Evolutionary conservation across 2,797 vertebrate genomes (phyloP), one percentile per base, ranked within the genome.

Genomic region (Gambusia yucatana): DNA sequence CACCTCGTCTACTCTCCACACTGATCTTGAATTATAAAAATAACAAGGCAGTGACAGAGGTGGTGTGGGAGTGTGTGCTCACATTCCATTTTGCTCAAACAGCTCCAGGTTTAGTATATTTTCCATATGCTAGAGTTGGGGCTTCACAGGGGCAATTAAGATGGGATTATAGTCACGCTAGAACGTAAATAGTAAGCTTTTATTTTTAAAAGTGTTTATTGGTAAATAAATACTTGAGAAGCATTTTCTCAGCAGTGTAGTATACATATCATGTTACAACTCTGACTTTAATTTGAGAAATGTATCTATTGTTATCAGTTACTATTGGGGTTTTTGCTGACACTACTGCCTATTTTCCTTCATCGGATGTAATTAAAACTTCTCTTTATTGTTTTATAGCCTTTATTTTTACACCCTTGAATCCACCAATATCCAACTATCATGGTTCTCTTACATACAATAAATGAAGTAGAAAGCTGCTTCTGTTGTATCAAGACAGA

Each of bases 1-100:
- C 92, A 92, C 84, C 88, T 77, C 88, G 52, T 83, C 86, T 75
- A 87, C 79, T 61, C 63, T 59, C 72, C 74, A 43, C 44, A 78
- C 72, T 71, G 43, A 84, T 90, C 83, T 88, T 77, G 30, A 92
- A 89, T 93, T 84, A 91, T 92, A 89, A 90, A 91, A 90, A 93
- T 82, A 94, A 94, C 90, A 94, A 88, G 75, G 88, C 82, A 72
- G 86, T 39, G 67, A 63, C 46, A 75, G 61, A n/a, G 48, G 44
- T 70, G 69, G 57, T 1, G 25, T 3, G 36, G 50, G 14, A 80
- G 77, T 80, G 83, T 81, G 84, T 77, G 81, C 61, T 70, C 75
- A 84, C 82, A 8, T 25, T 67, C 20, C 63, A 41, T 39, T 25
- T 25, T 13, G 39, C 9, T 67, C 20, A 5, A 41, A 25, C 36